Evolutionary conservation across 1,140 invertebrate genomes (phyloP), one percentile per base, ranked within the genome.

Genomic region (Cataglyphis hispanica): DNA sequence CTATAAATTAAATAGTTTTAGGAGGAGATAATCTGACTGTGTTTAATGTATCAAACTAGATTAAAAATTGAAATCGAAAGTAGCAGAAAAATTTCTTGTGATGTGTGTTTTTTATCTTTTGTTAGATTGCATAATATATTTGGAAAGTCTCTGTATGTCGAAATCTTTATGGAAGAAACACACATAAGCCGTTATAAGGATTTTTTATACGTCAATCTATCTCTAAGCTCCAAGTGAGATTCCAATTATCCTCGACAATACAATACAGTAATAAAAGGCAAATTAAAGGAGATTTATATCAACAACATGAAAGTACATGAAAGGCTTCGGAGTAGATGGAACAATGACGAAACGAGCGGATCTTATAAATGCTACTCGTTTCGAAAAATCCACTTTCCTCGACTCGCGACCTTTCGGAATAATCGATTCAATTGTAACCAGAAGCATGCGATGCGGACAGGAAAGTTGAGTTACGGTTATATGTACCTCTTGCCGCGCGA

Each of bases 401-500:
- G 78, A 27, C 78, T 43, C 11, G 22, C 70, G 78, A 72, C 78
- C 78, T 81, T 81, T 81, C 78, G 37, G 7, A 4, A 43, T 60
- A 46, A 83, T 74, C 78, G 78, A 83, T 83, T 83, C 78, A 69
- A 83, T 83, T 69, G 78, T 74, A 83, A 83, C 67, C 78, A 72
- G 78, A 83, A 83, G 67, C 78, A 10, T 58, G 22, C 16, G 19
- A 40, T 64, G 46, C 46, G n/a, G 64, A 70, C 64, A 70, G 67
- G 67, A 83, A 83, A 83, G 67, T 40, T 31, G 78, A 46, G 67
- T 83, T 83, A 83, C 77, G 64, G 46, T 50, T 50, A 16, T 19
- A 50, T 34, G 7, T 40, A 67, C 25, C 46, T 66, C 34, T 50
- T 31, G 43, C 34, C 31, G 31, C 31, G 31, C 31, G 31, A 31